Evolutionary conservation across 1,140 invertebrate genomes (phyloP).

Genomic region (Dinoponera quadriceps): DNA sequence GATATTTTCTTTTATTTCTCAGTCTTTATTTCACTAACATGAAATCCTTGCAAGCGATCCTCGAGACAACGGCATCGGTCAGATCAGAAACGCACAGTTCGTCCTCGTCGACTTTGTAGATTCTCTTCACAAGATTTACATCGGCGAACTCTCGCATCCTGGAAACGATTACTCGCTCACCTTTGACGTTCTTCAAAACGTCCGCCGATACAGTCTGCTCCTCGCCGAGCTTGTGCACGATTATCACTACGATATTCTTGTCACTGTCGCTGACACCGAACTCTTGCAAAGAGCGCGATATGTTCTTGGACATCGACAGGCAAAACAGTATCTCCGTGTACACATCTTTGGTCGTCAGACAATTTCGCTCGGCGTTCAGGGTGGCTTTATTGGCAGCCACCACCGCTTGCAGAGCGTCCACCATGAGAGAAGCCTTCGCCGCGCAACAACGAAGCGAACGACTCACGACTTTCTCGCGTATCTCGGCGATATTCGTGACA

Average conservation of each 20-base stretch:
- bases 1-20: neutral
- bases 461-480: conserved; percentile 86
- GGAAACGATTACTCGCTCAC: conserved; percentile 83
- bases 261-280: conserved; percentile 88
- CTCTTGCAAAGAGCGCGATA: conserved; percentile 88
- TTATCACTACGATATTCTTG: conserved; percentile 86
- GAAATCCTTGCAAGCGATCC: conserved; percentile 87
- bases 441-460: conserved; percentile 87
- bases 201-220: conserved; percentile 78
- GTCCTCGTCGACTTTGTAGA: conserved; percentile 87
- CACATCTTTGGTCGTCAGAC: conserved; percentile 87
- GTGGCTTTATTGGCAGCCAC: conserved; percentile 90
- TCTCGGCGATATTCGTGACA: conserved; percentile 87
- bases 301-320: conserved; percentile 90
- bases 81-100: conserved; percentile 83
- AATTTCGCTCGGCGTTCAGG: conserved; percentile 83
- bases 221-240: conserved; percentile 84
- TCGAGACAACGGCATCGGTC: conserved; percentile 87
- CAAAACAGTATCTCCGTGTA: conserved; percentile 90
- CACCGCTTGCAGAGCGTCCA: conserved; percentile 88
- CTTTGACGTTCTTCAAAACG: conserved; percentile 84
- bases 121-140: conserved; percentile 84
- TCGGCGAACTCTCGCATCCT: conserved; percentile 84
- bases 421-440: conserved; percentile 88
- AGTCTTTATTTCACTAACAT: conserved; percentile 66